Percentiles rank a stretch among this genome's conserved stretches.
phyloP scores from a whole-genome alignment of 2,797 vertebrate species.

The Thaleichthys pacificus region DNA sequence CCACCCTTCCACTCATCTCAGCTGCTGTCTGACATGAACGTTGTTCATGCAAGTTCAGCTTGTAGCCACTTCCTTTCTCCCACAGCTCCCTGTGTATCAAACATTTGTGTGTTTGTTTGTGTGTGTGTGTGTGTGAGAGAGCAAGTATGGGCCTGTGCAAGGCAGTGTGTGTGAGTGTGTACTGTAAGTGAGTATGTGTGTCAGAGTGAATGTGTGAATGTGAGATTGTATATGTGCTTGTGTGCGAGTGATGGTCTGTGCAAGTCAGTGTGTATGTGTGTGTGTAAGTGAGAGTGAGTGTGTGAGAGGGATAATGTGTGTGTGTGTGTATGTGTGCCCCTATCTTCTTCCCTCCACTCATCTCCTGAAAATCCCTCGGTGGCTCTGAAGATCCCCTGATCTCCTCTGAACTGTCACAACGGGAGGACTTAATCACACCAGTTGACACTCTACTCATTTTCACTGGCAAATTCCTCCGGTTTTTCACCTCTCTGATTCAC shows the following conservation, averaged over 20 bases:
- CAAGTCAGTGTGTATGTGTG: too few relatives aligned
- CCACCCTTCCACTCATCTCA: background rate
- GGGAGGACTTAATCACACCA: slow-evolving; percentile 42
- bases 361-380: slow-evolving; percentile 41
- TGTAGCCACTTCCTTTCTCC: slow-evolving; percentile 40
- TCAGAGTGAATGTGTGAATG: background rate
- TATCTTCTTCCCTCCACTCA: slow-evolving; percentile 3
- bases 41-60: slow-evolving; percentile 43
- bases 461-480: slow-evolving; percentile 15
- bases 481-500: slow-evolving; percentile 31
- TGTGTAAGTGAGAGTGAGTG: too few relatives aligned
- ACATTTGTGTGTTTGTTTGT: too few relatives aligned
- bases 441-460: slow-evolving; percentile 27
- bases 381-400: slow-evolving; percentile 29
- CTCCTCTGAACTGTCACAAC: slow-evolving; percentile 43
- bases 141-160: too few relatives aligned
- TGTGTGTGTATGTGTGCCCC: background rate
- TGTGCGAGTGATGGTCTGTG: too few relatives aligned
- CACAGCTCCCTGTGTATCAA: background rate
- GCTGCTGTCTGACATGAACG: slow-evolving; percentile 31
- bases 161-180: background rate
- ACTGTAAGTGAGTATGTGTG: too few relatives aligned
- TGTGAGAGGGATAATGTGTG: too few relatives aligned
- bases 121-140: background rate
- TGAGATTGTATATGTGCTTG: background rate